These are phyloP conservation scores for Melanotaenia boesemani DNA, from an alignment of 2,797 vertebrate genomes.

Conservation along the genomic window DNA sequence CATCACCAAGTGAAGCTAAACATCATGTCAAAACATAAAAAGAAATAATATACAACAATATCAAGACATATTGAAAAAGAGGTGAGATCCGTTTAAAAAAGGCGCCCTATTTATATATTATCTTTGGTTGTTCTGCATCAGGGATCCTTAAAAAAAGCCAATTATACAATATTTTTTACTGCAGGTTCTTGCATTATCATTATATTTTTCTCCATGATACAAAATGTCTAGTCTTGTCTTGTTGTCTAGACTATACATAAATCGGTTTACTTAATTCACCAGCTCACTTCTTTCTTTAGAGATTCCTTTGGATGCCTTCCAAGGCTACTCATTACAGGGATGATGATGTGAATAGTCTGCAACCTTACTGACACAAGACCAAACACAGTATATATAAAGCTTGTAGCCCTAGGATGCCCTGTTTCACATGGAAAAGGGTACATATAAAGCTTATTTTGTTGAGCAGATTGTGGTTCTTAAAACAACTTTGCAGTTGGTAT, in stretches of 20 bases:
- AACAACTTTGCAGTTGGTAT: neutral
- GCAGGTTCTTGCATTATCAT: neutral
- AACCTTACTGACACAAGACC: slow-evolving; percentile 7
- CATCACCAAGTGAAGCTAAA: too few relatives aligned
- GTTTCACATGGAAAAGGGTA: neutral
- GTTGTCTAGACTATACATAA: neutral
- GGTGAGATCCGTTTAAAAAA: too few relatives aligned
- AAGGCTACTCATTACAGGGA: slow-evolving; percentile 36
- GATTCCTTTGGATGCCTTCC: slow-evolving; percentile 28
- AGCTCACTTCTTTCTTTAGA: slow-evolving; percentile 2
- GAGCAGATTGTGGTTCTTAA: neutral
- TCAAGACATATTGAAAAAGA: too few relatives aligned
- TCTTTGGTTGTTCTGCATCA: neutral
- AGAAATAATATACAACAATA: too few relatives aligned
- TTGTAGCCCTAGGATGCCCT: neutral
- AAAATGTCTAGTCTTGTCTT: neutral
- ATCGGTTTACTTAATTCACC: slow-evolving; percentile 2
- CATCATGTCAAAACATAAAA: too few relatives aligned
- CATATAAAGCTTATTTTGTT: neutral
- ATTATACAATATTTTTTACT: neutral
- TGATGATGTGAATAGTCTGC: slow-evolving; percentile 31
- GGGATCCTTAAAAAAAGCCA: neutral
- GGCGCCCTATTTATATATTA: too few relatives aligned
- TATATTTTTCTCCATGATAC: neutral
- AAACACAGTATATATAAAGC: slow-evolving; percentile 15